Conservation (phyloP, 2,888 invertebrate genomes). For the Sisyra nigra region DNA sequence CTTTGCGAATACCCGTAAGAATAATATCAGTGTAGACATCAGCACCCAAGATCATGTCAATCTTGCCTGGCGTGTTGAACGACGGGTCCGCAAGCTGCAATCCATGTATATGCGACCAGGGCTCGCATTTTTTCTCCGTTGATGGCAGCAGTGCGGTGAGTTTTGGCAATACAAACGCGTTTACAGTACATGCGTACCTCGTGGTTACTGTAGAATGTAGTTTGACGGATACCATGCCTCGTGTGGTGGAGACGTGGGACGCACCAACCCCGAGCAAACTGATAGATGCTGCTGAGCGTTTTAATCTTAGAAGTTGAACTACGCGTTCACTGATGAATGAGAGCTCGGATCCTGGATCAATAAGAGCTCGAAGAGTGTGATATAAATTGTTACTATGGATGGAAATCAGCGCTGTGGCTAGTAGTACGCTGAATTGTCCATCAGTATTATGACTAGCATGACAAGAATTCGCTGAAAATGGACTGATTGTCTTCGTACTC, state of each 20-base stretch:
- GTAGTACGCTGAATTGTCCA: no score
- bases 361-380: conserved; percentile 1
- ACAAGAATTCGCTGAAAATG: no score
- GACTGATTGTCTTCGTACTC: no score
- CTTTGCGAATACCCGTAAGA: no score
- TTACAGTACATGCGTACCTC: neutral
- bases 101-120: neutral
- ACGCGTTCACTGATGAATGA: conserved; percentile 8
- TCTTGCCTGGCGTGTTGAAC: neutral
- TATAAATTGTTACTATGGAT: no score
- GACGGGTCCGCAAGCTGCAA: neutral
- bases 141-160: neutral
- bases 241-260: neutral
- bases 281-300: neutral
- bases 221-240: neutral
- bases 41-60: neutral
- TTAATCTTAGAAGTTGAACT: conserved; percentile 4
- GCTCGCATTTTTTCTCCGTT: no score
- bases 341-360: conserved; percentile 9
- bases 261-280: neutral
- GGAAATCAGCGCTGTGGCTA: no score
- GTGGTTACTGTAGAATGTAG: neutral
- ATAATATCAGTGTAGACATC: no score
- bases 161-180: neutral
- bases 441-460: no score